Percentiles rank a stretch among this genome's conserved stretches.
These are phyloP conservation scores for Nomada flava DNA, from an alignment of 2,888 invertebrate genomes.

Conservation along the genomic window DNA sequence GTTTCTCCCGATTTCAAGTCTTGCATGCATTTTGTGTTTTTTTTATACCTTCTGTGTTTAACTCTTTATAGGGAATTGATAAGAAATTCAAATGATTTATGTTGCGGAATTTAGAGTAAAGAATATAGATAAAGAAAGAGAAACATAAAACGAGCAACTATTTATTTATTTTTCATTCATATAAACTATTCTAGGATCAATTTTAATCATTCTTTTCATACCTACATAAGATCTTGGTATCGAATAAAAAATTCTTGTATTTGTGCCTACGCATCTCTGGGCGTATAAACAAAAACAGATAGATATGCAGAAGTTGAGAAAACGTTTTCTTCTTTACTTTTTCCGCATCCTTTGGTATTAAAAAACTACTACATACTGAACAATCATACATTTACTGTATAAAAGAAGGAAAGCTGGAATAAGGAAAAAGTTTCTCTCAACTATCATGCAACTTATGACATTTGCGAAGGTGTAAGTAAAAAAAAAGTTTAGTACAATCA, in stretches of 20 bases:
- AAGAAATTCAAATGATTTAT: conserved; percentile 28
- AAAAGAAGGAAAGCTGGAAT: conserved; percentile 18
- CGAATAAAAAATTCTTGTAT: conserved; percentile 41
- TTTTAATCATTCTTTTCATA: conserved; percentile 13
- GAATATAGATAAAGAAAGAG: conserved; percentile 22
- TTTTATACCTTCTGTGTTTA: conserved; percentile 42
- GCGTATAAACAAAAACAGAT: conserved; percentile 27
- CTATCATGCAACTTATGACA: conserved; percentile 11
- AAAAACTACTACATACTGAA: conserved; percentile 28
- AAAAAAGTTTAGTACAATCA: conserved; percentile 38
- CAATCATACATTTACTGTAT: conserved; percentile 42
- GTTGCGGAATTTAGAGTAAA: conserved; percentile 23
- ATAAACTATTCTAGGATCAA: conserved; percentile 4
- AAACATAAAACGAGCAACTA: conserved; percentile 5
- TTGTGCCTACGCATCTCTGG: conserved; percentile 53
- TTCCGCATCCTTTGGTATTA: conserved; percentile 7
- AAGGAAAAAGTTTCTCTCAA: conserved; percentile 32
- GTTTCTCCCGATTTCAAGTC: conserved; percentile 36
- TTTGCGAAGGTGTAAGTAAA: conserved; percentile 14
- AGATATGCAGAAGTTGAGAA: conserved; percentile 22
- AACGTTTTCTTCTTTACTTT: conserved; percentile 22
- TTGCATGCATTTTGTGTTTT: conserved; percentile 40
- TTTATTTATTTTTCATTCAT: conserved; percentile 38
- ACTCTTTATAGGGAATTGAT: conserved; percentile 41
- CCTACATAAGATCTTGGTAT: conserved; percentile 19